Percentiles rank a stretch among this genome's conserved stretches.
Evolutionary conservation across 2,113 vertebrate genomes (phyloP).

Genomic region (Pteronura brasiliensis): DNA sequence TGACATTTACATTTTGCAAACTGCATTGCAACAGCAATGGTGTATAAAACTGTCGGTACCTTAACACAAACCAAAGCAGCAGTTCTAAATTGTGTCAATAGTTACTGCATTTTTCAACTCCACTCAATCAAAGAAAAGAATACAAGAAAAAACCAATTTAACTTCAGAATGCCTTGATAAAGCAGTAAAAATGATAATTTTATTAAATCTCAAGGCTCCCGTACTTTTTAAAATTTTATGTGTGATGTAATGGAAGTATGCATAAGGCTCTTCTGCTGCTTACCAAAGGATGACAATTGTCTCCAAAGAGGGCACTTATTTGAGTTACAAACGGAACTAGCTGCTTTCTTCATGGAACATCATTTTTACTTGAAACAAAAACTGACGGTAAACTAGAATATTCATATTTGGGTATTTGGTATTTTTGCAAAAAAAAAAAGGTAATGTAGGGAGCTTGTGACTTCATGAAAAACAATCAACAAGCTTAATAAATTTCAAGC

Average conservation of each 20-base stretch:
- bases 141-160: neutral
- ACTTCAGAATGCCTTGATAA: neutral
- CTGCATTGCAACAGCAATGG: neutral
- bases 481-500: constrained; percentile 13
- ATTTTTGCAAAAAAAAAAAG: neutral
- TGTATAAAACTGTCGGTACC: neutral
- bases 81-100: neutral
- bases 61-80: neutral
- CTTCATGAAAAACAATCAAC: constrained; percentile 12
- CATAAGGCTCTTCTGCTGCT: neutral
- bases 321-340: constrained; percentile 1
- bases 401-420: neutral
- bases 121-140: neutral
- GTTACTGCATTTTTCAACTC: neutral
- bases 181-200: neutral
- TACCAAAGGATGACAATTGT: neutral
- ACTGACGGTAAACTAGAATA: neutral
- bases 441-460: neutral
- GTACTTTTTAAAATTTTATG: neutral
- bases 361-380: constrained; percentile 8
- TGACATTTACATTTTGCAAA: constrained; percentile 31
- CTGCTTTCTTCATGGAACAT: neutral
- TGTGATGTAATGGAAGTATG: neutral
- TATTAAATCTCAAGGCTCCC: neutral
- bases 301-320: neutral